Evolutionary conservation across 2,113 vertebrate species (phyloP).

Genomic region (Paracanthobrama guichenoti): DNA sequence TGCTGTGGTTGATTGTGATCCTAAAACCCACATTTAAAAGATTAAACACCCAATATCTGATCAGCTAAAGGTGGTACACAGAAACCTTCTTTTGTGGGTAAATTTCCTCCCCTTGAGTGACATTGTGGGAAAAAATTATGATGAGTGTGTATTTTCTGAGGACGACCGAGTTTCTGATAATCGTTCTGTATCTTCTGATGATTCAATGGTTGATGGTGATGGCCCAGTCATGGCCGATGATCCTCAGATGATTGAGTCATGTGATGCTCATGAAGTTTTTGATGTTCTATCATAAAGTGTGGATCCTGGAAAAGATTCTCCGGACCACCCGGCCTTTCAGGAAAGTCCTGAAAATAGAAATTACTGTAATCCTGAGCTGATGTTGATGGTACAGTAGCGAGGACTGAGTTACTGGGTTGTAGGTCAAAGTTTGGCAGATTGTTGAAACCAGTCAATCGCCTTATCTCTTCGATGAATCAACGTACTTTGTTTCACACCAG

Average conservation of each 20-base stretch:
- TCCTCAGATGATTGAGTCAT: background rate
- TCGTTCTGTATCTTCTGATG: background rate
- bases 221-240: background rate
- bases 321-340: background rate
- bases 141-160: background rate
- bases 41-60: background rate
- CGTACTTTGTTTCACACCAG: background rate
- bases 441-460: background rate
- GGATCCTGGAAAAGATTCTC: background rate
- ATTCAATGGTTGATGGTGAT: background rate
- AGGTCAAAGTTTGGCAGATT: background rate
- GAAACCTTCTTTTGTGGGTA: conserved; percentile 5
- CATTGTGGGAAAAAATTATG: background rate
- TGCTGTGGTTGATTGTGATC: background rate
- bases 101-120: conserved; percentile 3
- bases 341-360: background rate
- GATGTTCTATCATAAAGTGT: background rate
- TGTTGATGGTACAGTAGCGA: background rate
- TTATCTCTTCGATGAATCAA: background rate
- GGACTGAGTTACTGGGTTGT: background rate
- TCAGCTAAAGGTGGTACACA: background rate
- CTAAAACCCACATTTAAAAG: background rate
- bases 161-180: background rate
- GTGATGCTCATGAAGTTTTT: background rate
- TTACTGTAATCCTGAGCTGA: background rate